Evolutionary conservation across 2,113 vertebrate species (phyloP).

Genomic region (Calidris pygmaea): DNA sequence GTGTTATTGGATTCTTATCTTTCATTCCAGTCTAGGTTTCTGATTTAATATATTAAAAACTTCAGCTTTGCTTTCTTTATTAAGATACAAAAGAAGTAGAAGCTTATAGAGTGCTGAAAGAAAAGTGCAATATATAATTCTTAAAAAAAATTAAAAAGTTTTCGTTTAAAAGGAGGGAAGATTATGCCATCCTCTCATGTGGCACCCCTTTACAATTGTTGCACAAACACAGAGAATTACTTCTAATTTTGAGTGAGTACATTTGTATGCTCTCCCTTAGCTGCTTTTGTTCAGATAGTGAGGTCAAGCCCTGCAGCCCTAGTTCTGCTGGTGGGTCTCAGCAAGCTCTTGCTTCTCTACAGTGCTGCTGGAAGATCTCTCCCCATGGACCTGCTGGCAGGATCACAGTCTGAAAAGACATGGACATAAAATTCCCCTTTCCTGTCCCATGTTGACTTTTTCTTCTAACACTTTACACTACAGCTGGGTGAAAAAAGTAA

Average conservation of each 20-base stretch:
- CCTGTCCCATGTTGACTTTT: rapidly evolving
- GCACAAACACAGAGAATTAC: not conserved
- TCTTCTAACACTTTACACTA: not conserved
- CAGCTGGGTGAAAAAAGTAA: not conserved
- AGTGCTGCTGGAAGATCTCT: not conserved
- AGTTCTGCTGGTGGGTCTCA: not conserved
- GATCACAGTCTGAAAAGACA: not conserved
- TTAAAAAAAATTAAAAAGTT: not conserved
- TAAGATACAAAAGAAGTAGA: conserved; percentile 20
- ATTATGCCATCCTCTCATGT: not conserved
- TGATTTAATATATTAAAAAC: conserved; percentile 55
- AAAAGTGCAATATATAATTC: not conserved
- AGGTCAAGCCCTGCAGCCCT: not conserved
- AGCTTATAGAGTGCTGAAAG: not conserved
- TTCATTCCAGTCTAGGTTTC: conserved; percentile 62
- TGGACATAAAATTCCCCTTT: not conserved
- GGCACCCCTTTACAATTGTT: not conserved
- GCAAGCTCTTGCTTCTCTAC: not conserved
- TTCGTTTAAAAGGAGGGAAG: not conserved
- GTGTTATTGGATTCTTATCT: conserved; percentile 70
- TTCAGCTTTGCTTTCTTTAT: conserved; percentile 25
- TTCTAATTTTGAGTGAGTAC: not conserved
- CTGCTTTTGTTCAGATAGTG: rapidly evolving
- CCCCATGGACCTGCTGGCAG: not conserved
- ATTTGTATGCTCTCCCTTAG: not conserved